Percentiles rank a stretch among this genome's conserved stretches.
Conservation (phyloP, 1,140 invertebrate genomes). For the Lithobius niger region DNA sequence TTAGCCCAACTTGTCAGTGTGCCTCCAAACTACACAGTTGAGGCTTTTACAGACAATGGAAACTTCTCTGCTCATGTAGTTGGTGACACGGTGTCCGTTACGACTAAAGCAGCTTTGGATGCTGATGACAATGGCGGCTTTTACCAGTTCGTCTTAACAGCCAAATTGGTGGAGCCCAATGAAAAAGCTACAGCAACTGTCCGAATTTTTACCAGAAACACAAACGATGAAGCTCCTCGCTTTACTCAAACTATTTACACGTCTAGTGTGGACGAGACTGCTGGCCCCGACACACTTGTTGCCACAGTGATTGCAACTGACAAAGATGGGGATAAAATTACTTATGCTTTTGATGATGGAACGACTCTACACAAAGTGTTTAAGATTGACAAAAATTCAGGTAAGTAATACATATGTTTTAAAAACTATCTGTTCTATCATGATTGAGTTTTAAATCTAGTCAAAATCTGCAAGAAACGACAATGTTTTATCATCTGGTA, state of each 20-base stretch:
- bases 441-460: neutral
- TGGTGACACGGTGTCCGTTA: neutral
- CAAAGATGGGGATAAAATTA: conserved; percentile 70
- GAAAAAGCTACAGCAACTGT: conserved; percentile 3
- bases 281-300: conserved; percentile 40
- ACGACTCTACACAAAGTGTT: conserved; percentile 3
- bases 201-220: conserved; percentile 13
- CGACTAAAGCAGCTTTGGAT: conserved; percentile 19
- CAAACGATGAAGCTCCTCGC: conserved; percentile 13
- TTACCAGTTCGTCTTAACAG: conserved; percentile 23
- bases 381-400: conserved; percentile 11
- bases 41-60: neutral
- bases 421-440: no score
- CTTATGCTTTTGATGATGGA: conserved; percentile 55
- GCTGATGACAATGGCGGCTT: conserved; percentile 24
- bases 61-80: neutral
- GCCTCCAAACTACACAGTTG: neutral
- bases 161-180: conserved; percentile 23
- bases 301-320: conserved; percentile 68
- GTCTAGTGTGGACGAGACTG: conserved; percentile 14
- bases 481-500: no score
- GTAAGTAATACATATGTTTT: no score
- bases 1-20: neutral
- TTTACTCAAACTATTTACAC: conserved; percentile 14
- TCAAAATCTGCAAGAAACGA: neutral